These are phyloP conservation scores for Bungarus multicinctus DNA, from an alignment of 2,113 vertebrate genomes.

Conservation along the genomic window DNA sequence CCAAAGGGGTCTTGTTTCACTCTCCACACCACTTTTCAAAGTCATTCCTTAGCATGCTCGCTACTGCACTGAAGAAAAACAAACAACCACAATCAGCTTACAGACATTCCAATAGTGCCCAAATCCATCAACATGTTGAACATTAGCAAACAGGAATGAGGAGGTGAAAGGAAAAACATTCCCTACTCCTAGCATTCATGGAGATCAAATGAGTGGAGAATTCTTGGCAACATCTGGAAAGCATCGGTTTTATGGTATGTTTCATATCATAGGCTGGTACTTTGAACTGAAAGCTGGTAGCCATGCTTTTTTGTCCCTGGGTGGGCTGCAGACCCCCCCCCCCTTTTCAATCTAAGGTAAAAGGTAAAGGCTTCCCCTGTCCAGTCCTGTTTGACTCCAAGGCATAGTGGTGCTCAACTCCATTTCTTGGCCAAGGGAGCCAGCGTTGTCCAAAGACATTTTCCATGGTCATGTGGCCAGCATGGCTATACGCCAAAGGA, in stretches of 20 bases:
- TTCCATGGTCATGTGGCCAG: neutral
- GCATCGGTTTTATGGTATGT: conserved; percentile 67
- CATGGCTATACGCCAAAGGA: neutral
- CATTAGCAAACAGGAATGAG: neutral
- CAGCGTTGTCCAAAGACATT: neutral
- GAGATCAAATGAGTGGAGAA: conserved; percentile 38
- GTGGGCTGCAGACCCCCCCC: conserved; percentile 64
- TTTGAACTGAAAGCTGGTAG: conserved; percentile 67
- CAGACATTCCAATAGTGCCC: neutral
- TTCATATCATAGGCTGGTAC: conserved; percentile 72
- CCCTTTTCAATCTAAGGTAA: conserved; percentile 64
- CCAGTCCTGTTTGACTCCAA: neutral
- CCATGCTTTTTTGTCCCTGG: conserved; percentile 64
- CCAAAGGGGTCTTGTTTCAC: neutral
- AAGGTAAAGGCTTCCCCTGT: neutral
- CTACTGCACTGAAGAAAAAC: neutral
- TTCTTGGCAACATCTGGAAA: conserved; percentile 70
- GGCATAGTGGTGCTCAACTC: neutral
- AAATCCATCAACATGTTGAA: neutral
- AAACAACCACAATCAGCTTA: neutral
- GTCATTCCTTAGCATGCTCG: neutral
- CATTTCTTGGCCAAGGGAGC: neutral
- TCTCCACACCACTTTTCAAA: neutral
- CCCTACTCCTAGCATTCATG: conserved; percentile 47
- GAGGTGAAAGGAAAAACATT: neutral